phyloP scores from a whole-genome alignment of 2,888 invertebrate genomes.

The Torymus auratus region DNA sequence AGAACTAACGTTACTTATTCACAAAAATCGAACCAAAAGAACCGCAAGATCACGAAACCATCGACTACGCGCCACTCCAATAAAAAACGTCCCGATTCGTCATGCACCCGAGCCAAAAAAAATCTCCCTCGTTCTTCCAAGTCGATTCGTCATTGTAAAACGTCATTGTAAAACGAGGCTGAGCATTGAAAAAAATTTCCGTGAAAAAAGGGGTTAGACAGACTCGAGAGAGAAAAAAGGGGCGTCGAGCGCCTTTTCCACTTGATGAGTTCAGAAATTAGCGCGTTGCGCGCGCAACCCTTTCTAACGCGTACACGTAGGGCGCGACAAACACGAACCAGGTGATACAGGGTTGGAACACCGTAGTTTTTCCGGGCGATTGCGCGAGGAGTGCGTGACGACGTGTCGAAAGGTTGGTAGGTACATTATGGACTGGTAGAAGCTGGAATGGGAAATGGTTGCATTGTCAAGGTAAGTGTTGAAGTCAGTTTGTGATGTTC shows the following conservation, averaged over 20 bases:
- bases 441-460: no score
- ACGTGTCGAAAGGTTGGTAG: conserved; percentile 25
- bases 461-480: no score
- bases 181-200: conserved; percentile 30
- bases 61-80: background rate
- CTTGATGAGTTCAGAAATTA: conserved; percentile 60
- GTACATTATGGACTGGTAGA: no score
- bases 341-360: conserved; percentile 61
- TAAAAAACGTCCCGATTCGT: conserved; percentile 1
- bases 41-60: no score
- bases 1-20: background rate
- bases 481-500: no score
- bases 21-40: background rate
- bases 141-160: conserved; percentile 54
- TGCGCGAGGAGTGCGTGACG: conserved; percentile 64
- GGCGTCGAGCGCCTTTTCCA: conserved; percentile 58
- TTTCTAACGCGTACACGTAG: conserved; percentile 61
- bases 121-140: background rate
- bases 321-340: conserved; percentile 64
- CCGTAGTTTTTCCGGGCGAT: conserved; percentile 64
- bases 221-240: no score
- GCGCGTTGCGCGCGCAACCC: conserved; percentile 61
- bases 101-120: background rate
- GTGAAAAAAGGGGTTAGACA: conserved; percentile 31
- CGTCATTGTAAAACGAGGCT: background rate